These are phyloP conservation scores for Tylochromis polylepis DNA, from an alignment of 2,113 vertebrate species.

Conservation along the genomic window DNA sequence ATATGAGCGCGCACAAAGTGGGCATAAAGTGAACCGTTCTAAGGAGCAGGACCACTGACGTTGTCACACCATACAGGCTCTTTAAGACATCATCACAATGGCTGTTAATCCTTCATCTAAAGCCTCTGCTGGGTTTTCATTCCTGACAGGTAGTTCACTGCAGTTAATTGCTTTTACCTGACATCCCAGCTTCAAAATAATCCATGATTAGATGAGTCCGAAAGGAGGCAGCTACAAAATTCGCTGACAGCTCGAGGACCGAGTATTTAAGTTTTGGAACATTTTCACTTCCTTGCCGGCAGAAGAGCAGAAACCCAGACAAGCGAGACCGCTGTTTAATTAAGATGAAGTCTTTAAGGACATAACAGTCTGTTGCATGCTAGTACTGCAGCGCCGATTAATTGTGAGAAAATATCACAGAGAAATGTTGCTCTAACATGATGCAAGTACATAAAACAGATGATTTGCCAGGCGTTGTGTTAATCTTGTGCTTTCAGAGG, in stretches of 20 bases:
- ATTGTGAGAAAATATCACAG: not conserved
- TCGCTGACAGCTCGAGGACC: slow-evolving; percentile 12
- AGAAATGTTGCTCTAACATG: not conserved
- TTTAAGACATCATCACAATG: not conserved
- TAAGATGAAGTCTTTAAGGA: not conserved
- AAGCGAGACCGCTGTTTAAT: not conserved
- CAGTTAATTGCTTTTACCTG: slow-evolving; percentile 49
- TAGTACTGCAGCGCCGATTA: not conserved
- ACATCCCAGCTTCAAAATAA: slow-evolving; percentile 28
- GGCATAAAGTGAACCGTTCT: not conserved
- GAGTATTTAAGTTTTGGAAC: slow-evolving; percentile 7
- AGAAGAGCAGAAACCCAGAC: not conserved
- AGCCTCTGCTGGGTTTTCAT: not conserved
- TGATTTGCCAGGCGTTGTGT: not conserved
- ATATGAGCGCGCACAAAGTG: not conserved
- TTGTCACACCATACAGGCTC: not conserved
- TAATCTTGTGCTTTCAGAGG: slow-evolving; percentile 20
- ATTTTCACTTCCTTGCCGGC: not conserved
- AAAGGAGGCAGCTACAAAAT: not conserved
- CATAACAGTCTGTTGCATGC: not conserved
- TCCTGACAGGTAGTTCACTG: slow-evolving; percentile 32
- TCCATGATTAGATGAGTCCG: slow-evolving; percentile 13
- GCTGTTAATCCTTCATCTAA: slow-evolving; percentile 22
- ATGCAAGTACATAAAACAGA: slow-evolving; percentile 1
- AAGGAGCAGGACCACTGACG: not conserved